These are phyloP conservation scores for Leptopilina boulardi DNA, from an alignment of 1,140 invertebrate species.

Conservation along the genomic window DNA sequence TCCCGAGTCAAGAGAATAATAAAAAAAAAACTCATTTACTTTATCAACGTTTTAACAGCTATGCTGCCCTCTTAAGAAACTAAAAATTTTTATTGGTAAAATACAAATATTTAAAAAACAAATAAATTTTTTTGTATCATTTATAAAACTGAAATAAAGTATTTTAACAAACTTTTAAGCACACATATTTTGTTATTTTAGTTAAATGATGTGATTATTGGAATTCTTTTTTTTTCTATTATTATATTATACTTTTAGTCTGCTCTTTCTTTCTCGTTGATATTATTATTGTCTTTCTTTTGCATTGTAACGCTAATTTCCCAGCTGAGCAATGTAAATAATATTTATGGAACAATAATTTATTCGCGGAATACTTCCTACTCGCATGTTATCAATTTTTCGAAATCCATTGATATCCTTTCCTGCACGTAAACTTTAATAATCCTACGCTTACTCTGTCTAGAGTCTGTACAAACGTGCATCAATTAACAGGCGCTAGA, in stretches of 20 bases:
- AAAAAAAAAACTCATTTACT: too few relatives aligned
- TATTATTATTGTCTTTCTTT: conserved; percentile 9
- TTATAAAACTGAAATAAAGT: too few relatives aligned
- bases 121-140: too few relatives aligned
- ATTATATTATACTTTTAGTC: not conserved
- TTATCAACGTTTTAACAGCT: too few relatives aligned
- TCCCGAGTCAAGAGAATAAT: too few relatives aligned
- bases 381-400: conserved; percentile 11
- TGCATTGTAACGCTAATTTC: conserved; percentile 24
- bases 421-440: conserved; percentile 16
- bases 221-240: not conserved
- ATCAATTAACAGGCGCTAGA: conserved; percentile 30
- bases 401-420: conserved; percentile 11
- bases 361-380: not conserved
- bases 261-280: too few relatives aligned
- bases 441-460: not conserved
- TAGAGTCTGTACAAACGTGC: conserved; percentile 12
- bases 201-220: not conserved
- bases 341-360: conserved; percentile 19
- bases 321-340: not conserved
- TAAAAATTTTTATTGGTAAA: too few relatives aligned
- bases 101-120: too few relatives aligned
- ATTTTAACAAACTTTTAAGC: not conserved
- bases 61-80: too few relatives aligned
- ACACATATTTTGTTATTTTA: too few relatives aligned